phyloP scores from a whole-genome alignment of 2,888 invertebrate genomes.

The Ennomos fuscantarius region DNA sequence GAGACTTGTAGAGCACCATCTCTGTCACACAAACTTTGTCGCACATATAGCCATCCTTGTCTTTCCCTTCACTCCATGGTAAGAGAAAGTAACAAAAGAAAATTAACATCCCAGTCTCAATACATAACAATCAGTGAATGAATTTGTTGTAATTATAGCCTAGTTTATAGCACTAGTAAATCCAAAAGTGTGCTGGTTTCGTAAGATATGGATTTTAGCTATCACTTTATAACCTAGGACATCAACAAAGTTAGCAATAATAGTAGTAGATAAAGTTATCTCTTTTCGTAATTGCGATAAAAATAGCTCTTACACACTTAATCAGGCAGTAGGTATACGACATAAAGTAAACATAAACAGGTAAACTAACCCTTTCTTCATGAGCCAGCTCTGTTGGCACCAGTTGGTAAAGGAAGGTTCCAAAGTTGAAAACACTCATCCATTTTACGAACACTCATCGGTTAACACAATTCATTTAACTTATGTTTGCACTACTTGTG shows the following conservation, averaged over 20 bases:
- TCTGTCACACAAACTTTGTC: constrained; percentile 53
- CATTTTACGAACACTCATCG: constrained; percentile 81
- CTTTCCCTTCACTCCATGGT: constrained; percentile 80
- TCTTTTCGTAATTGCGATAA: constrained; percentile 51
- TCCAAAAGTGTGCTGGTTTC: neutral
- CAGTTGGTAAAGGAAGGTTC: constrained; percentile 77
- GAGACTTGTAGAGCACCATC: constrained; percentile 65
- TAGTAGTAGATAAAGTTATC: constrained; percentile 47
- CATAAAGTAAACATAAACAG: constrained; percentile 75
- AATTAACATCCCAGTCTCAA: constrained; percentile 76
- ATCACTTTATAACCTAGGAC: constrained; percentile 65
- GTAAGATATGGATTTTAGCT: constrained; percentile 22
- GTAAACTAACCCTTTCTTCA: constrained; percentile 84
- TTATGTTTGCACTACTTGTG: constrained; percentile 82
- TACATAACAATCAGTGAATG: constrained; percentile 50
- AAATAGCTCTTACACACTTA: constrained; percentile 52
- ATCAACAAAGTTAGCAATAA: constrained; percentile 44
- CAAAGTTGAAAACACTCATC: constrained; percentile 78
- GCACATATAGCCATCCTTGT: constrained; percentile 60
- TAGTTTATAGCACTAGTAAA: neutral
- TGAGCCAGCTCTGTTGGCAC: constrained; percentile 82
- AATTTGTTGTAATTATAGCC: constrained; percentile 12
- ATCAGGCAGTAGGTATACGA: constrained; percentile 43
- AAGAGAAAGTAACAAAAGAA: constrained; percentile 85
- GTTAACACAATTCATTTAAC: constrained; percentile 75